A percentile compares a stretch with the other conserved stretches of the same genome.
phyloP scores from a whole-genome alignment of 2,888 invertebrate genomes.

The Epiperipatus broadwayi region DNA sequence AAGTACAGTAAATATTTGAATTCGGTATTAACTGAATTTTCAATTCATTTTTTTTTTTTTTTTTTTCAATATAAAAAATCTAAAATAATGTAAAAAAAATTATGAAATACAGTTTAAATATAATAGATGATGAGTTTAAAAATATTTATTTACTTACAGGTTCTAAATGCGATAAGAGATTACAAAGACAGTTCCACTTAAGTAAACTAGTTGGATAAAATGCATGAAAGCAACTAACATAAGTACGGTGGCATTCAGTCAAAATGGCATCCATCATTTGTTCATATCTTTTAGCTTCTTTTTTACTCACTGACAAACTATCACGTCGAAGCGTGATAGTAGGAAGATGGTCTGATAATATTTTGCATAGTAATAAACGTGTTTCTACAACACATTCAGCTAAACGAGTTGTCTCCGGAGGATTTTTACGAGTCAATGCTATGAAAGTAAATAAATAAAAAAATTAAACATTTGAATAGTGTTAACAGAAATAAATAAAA shows the following conservation, averaged over 20 bases:
- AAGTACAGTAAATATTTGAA: too few relatives aligned
- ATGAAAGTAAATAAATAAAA: too few relatives aligned
- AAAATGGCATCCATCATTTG: constrained; percentile 39
- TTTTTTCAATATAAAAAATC: too few relatives aligned
- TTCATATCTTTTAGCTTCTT: constrained; percentile 15
- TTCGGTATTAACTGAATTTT: too few relatives aligned
- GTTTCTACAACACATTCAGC: constrained; percentile 72
- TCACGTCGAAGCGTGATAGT: constrained; percentile 22
- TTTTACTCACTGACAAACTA: constrained; percentile 12
- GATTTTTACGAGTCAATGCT: constrained; percentile 23
- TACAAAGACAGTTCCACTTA: constrained; percentile 80
- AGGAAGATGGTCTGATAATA: constrained; percentile 48
- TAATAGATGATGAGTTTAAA: constrained; percentile 22
- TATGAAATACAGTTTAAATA: too few relatives aligned
- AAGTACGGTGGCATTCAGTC: constrained; percentile 72
- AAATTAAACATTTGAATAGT: too few relatives aligned
- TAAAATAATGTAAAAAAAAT: too few relatives aligned
- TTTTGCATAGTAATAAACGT: constrained; percentile 54
- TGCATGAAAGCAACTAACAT: constrained; percentile 77
- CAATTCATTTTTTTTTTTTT: too few relatives aligned
- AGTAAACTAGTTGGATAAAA: constrained; percentile 82
- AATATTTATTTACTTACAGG: constrained; percentile 13
- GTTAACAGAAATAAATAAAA: constrained; percentile 6
- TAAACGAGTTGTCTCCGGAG: constrained; percentile 49
- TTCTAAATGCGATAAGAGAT: constrained; percentile 36